phyloP scores from a whole-genome alignment of 30 jellyfish, hydroid and myxozoan genomes.

The Hydra vulgaris region DNA sequence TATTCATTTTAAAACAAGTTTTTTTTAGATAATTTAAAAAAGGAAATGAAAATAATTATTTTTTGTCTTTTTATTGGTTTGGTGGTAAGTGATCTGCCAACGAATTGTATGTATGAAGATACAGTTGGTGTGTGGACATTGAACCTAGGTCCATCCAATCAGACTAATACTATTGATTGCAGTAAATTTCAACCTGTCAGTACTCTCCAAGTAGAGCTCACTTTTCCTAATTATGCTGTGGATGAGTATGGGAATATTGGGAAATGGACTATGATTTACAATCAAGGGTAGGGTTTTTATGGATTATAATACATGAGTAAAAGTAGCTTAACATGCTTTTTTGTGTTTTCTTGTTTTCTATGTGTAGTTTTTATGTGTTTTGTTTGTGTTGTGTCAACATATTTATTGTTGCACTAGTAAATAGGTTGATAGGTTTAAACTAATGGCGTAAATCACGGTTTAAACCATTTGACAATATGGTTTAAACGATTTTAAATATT shows the following conservation, averaged over 20 bases:
- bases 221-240: slow-evolving; percentile 46
- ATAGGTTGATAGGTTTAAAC: no score
- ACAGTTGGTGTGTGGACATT: slow-evolving; percentile 51
- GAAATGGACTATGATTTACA: slow-evolving; percentile 58
- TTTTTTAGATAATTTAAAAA: neutral
- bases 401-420: no score
- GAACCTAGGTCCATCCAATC: slow-evolving; percentile 21
- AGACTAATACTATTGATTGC: slow-evolving; percentile 38
- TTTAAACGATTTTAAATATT: no score
- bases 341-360: no score
- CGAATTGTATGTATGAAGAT: slow-evolving; percentile 49
- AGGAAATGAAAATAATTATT: neutral
- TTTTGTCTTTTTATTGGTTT: neutral
- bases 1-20: neutral
- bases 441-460: no score
- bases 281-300: slow-evolving; percentile 42
- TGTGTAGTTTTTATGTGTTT: no score
- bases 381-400: no score
- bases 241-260: slow-evolving; percentile 45
- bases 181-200: slow-evolving; percentile 19
- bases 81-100: slow-evolving; percentile 42
- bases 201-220: slow-evolving; percentile 18
- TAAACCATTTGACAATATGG: no score
- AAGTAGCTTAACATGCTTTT: no score
- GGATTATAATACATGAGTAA: no score